Evolutionary conservation across 2,113 vertebrate genomes (phyloP).

Genomic region (Dipodomys spectabilis): DNA sequence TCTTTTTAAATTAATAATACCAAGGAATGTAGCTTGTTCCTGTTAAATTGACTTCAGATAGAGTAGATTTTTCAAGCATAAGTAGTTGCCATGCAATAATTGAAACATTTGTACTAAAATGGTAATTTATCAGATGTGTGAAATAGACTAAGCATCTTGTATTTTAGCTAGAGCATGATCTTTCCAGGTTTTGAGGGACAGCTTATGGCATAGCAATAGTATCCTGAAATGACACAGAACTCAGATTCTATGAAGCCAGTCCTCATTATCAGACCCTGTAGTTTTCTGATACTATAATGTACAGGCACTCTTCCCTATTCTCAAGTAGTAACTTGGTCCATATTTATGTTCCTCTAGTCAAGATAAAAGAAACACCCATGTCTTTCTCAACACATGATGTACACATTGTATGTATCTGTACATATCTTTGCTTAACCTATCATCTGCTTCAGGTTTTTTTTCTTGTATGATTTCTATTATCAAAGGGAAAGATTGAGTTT

Average conservation of each 20-base stretch:
- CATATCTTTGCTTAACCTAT: no score
- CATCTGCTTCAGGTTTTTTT: no score
- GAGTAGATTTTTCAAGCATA: not conserved
- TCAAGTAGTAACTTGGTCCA: no score
- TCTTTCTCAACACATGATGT: no score
- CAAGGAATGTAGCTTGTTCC: not conserved
- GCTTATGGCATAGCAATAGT: not conserved
- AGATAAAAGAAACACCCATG: no score
- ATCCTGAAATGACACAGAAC: not conserved
- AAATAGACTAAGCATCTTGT: not conserved
- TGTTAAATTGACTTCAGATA: constrained; percentile 21
- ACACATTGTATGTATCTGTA: no score
- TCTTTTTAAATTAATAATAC: not conserved
- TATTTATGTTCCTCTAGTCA: no score
- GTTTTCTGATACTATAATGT: not conserved
- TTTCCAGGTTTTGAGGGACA: not conserved
- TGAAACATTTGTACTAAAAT: not conserved
- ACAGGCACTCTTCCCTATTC: not conserved
- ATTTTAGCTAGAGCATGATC: not conserved
- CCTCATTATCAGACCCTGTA: not conserved
- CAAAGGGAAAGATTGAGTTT: no score
- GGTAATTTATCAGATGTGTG: not conserved
- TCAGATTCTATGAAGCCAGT: not conserved
- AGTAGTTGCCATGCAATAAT: not conserved
- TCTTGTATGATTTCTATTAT: no score